A percentile compares a stretch with the other conserved stretches of the same genome.
Evolutionary conservation across 64 coral and sea anemone species (phyloP).

Genomic region (Exaiptasia diaphana): DNA sequence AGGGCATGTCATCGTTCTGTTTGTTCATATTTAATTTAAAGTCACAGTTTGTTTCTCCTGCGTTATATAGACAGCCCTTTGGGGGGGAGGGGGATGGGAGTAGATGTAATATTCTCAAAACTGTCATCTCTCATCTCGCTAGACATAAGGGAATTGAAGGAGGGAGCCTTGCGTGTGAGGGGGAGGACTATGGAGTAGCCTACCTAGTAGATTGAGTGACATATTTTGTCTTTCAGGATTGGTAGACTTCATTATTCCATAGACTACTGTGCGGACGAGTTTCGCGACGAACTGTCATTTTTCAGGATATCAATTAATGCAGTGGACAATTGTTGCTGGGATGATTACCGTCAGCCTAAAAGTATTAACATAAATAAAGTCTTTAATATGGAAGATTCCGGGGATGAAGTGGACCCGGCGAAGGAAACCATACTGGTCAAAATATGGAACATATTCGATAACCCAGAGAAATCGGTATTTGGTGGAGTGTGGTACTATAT

Average conservation of each 20-base stretch:
- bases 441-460: constrained; percentile 77
- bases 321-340: constrained; percentile 82
- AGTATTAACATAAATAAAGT: constrained; percentile 74
- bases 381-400: constrained; percentile 62
- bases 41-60: no score
- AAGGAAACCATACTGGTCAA: constrained; percentile 12
- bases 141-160: no score
- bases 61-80: no score
- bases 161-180: no score
- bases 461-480: constrained; percentile 45
- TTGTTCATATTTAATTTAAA: no score
- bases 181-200: no score
- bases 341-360: constrained; percentile 77
- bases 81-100: neutral
- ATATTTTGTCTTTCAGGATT: constrained; percentile 35
- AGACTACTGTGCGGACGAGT: constrained; percentile 87
- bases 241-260: constrained; percentile 73
- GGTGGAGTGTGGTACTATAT: constrained; percentile 76
- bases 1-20: no score
- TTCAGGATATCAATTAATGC: constrained; percentile 83
- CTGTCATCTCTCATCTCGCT: no score
- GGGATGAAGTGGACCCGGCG: neutral
- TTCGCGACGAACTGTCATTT: constrained; percentile 79
- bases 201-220: no score
- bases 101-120: no score